These are phyloP conservation scores for Drosophila imparisetae DNA, from an alignment of 2,888 invertebrate species.

Conservation along the genomic window DNA sequence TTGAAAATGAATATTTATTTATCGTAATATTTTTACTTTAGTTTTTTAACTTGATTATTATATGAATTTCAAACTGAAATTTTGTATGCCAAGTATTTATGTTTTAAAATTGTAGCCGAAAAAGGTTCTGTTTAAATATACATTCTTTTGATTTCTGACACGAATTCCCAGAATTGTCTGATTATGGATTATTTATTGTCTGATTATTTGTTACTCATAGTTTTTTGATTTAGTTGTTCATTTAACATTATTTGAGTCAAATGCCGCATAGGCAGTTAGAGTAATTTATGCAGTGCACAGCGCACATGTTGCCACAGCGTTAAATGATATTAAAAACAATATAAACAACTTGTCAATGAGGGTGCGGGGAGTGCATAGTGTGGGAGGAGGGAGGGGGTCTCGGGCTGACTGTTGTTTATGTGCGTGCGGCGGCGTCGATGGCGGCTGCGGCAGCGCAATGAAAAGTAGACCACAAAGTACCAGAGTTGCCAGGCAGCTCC, in stretches of 20 bases:
- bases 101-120: too few relatives aligned
- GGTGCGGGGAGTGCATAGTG: background rate
- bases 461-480: slow-evolving; percentile 73
- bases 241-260: slow-evolving; percentile 54
- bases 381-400: background rate
- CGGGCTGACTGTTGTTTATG: slow-evolving; percentile 57
- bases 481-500: slow-evolving; percentile 50
- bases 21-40: too few relatives aligned
- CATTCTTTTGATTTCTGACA: background rate
- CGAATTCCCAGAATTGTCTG: background rate
- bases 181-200: background rate
- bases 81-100: too few relatives aligned
- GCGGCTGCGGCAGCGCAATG: slow-evolving; percentile 35
- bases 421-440: slow-evolving; percentile 35
- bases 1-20: too few relatives aligned
- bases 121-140: too few relatives aligned
- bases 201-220: background rate
- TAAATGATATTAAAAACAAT: slow-evolving; percentile 78
- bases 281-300: slow-evolving; percentile 67
- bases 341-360: slow-evolving; percentile 70
- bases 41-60: too few relatives aligned
- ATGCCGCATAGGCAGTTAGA: slow-evolving; percentile 51
- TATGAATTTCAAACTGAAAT: too few relatives aligned
- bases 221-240: slow-evolving; percentile 7
- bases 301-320: slow-evolving; percentile 66